Conservation (phyloP, 2,888 invertebrate species). For the Eledona agricola region DNA sequence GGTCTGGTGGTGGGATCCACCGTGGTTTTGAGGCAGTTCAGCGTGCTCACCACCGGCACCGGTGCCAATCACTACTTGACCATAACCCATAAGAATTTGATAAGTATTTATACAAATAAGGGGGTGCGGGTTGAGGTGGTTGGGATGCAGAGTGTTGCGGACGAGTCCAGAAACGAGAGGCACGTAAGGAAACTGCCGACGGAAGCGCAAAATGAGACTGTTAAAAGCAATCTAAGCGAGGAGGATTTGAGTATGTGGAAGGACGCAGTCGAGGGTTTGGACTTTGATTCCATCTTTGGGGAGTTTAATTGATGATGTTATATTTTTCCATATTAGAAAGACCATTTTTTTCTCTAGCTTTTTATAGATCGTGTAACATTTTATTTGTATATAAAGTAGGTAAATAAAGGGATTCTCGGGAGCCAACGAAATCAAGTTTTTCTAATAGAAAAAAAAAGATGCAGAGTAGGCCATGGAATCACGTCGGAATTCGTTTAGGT, state of each 20-base stretch:
- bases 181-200: not conserved
- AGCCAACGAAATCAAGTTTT: too few relatives aligned
- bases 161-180: not conserved
- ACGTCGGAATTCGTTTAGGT: too few relatives aligned
- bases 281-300: conserved; percentile 31
- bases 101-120: conserved; percentile 49
- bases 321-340: too few relatives aligned
- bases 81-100: conserved; percentile 53
- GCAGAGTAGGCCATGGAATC: too few relatives aligned
- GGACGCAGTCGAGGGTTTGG: conserved; percentile 32
- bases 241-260: conserved; percentile 21
- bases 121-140: conserved; percentile 2
- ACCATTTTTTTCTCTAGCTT: too few relatives aligned
- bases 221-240: not conserved
- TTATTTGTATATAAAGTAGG: too few relatives aligned
- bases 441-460: too few relatives aligned
- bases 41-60: conserved; percentile 48
- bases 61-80: conserved; percentile 51
- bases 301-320: conserved; percentile 31
- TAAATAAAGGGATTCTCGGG: too few relatives aligned
- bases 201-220: not conserved
- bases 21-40: conserved; percentile 52
- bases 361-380: too few relatives aligned
- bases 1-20: conserved; percentile 51
- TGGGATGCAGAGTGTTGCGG: conserved; percentile 10